A percentile compares a stretch with the other conserved stretches of the same genome.
phyloP scores from a whole-genome alignment of 1,140 invertebrate species.

The Oscheius sp. region DNA sequence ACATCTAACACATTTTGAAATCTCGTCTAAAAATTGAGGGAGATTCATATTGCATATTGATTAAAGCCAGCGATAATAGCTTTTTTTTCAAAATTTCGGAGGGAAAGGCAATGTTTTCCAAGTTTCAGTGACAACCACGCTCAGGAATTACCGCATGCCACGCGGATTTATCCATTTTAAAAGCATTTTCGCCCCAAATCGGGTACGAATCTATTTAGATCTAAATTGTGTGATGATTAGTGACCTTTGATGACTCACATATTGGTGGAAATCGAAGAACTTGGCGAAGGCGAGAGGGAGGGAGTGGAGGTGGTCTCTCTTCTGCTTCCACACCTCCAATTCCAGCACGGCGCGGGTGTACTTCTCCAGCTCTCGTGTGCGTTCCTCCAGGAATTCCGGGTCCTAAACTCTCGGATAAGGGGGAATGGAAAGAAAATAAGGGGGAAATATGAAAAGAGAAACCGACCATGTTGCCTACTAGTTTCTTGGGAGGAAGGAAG shows the following conservation, averaged over 20 bases:
- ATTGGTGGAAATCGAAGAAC: constrained; percentile 49
- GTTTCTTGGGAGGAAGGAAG: constrained; percentile 46
- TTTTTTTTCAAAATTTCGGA: too few relatives aligned
- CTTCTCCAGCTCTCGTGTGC: constrained; percentile 42
- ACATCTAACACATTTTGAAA: too few relatives aligned
- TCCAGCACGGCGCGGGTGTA: constrained; percentile 40
- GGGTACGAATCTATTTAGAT: too few relatives aligned
- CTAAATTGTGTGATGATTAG: too few relatives aligned
- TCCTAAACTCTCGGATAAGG: constrained; percentile 20
- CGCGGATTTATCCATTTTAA: too few relatives aligned
- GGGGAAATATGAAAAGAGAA: constrained; percentile 3
- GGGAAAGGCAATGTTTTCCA: too few relatives aligned
- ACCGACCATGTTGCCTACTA: constrained; percentile 35
- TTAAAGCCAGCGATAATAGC: too few relatives aligned
- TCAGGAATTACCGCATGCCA: too few relatives aligned
- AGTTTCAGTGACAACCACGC: too few relatives aligned
- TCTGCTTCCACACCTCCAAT: constrained; percentile 44
- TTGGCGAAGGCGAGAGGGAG: constrained; percentile 35
- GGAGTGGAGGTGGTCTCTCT: constrained; percentile 30
- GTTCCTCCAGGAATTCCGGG: constrained; percentile 37
- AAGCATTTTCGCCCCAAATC: too few relatives aligned
- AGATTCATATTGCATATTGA: too few relatives aligned
- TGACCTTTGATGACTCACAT: constrained; percentile 46
- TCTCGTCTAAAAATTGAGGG: too few relatives aligned
- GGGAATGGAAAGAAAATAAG: neutral